phyloP scores from a whole-genome alignment of 2,797 vertebrate genomes.

The Threskiornis aethiopicus region DNA sequence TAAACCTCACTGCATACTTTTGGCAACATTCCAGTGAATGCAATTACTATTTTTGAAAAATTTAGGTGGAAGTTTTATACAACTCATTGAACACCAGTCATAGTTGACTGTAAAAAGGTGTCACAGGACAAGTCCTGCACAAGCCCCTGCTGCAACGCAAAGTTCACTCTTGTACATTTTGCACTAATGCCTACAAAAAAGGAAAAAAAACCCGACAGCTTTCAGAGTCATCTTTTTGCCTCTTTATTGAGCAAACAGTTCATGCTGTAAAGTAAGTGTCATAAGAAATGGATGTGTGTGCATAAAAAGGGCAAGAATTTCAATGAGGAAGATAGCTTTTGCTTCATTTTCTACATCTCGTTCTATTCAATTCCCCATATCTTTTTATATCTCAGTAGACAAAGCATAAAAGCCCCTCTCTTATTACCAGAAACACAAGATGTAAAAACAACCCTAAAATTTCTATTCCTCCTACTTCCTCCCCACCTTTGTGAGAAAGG shows the following conservation, averaged over 20 bases:
- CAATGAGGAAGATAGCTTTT: not conserved
- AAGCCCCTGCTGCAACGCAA: not conserved
- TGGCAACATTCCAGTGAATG: not conserved
- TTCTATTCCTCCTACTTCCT: not conserved
- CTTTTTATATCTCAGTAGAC: not conserved
- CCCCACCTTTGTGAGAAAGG: not conserved
- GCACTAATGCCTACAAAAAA: not conserved
- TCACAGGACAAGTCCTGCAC: not conserved
- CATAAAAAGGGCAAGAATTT: not conserved
- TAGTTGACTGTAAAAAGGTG: not conserved
- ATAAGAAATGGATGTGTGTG: not conserved
- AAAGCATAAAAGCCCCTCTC: not conserved
- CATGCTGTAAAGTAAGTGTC: not conserved
- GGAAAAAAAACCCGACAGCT: accelerated
- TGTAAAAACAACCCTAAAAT: not conserved
- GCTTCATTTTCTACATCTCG: not conserved
- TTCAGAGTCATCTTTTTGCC: not conserved
- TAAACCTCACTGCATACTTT: not conserved
- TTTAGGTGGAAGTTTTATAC: not conserved
- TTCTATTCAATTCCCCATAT: not conserved
- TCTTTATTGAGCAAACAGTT: not conserved
- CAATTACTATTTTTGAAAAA: not conserved
- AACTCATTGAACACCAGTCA: not conserved
- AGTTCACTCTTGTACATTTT: not conserved
- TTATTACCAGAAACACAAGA: not conserved